phyloP scores from a whole-genome alignment of 92 coral and sea anemone species.

The Palythoa caribaeorum region DNA sequence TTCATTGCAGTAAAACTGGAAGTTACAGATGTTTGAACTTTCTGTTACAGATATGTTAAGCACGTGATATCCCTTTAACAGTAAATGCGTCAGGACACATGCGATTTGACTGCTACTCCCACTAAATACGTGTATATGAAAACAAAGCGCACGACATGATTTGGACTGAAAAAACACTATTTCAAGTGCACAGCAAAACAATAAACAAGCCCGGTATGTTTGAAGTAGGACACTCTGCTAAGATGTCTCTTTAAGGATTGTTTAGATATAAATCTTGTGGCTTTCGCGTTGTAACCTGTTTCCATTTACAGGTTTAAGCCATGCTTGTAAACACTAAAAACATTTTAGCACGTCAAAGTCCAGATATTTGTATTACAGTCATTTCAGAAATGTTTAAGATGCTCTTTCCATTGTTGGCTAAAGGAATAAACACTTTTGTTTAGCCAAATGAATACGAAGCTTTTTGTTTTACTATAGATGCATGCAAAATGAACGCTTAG shows the following conservation, averaged over 20 bases:
- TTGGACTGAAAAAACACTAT: slow-evolving; percentile 19
- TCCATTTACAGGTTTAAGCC: slow-evolving; percentile 18
- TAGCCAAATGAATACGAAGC: not conserved
- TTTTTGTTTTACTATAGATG: no score
- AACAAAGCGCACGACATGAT: slow-evolving; percentile 29
- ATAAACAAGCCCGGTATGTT: slow-evolving; percentile 41
- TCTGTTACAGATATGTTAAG: slow-evolving; percentile 16
- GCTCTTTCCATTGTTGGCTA: not conserved
- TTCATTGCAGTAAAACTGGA: not conserved
- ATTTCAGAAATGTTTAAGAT: not conserved
- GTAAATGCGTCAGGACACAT: slow-evolving; percentile 11
- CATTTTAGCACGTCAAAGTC: not conserved
- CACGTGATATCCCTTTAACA: not conserved
- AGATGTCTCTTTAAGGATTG: slow-evolving; percentile 38
- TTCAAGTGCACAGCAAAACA: slow-evolving; percentile 32
- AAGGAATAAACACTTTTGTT: not conserved
- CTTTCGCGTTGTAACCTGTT: slow-evolving; percentile 36
- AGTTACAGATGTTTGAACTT: not conserved
- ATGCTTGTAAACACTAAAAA: slow-evolving; percentile 19
- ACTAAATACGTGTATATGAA: slow-evolving; percentile 1
- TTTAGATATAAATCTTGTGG: slow-evolving; percentile 11
- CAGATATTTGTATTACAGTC: not conserved
- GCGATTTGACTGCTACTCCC: not conserved
- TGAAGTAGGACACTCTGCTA: slow-evolving; percentile 45
- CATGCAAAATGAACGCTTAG: no score